These are phyloP conservation scores for Lynx canadensis DNA, from an alignment of 2,113 vertebrate species.

Conservation along the genomic window DNA sequence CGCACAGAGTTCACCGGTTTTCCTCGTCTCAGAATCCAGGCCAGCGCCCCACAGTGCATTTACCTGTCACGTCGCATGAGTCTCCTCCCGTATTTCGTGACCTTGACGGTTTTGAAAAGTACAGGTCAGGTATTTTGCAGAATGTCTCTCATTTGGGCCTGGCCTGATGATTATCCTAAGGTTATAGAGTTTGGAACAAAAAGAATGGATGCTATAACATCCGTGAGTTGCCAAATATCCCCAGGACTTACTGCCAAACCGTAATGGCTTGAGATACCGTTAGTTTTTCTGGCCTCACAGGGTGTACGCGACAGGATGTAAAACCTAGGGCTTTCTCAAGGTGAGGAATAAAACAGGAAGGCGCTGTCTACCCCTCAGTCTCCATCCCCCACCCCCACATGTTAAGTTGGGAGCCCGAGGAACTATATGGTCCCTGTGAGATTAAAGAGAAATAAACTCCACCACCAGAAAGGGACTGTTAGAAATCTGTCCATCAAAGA, in stretches of 20 bases:
- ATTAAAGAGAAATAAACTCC: slow-evolving; percentile 30
- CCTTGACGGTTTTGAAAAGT: not conserved
- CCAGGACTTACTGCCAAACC: not conserved
- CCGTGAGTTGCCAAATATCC: not conserved
- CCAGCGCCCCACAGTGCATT: not conserved
- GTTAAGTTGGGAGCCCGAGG: not conserved
- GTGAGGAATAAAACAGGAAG: not conserved
- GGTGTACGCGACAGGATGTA: not conserved
- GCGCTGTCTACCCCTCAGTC: not conserved
- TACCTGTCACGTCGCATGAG: not conserved
- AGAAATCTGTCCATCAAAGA: not conserved
- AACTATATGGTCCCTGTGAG: not conserved
- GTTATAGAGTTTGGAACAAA: not conserved
- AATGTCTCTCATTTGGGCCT: not conserved
- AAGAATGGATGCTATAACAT: not conserved
- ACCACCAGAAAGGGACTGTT: not conserved
- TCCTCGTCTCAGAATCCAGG: not conserved
- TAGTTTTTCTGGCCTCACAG: not conserved
- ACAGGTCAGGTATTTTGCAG: not conserved
- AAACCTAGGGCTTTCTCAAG: not conserved
- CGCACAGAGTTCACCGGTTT: not conserved
- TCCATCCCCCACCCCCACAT: not conserved
- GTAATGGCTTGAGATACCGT: not conserved
- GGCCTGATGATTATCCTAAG: not conserved
- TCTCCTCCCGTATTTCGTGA: not conserved